phyloP scores from a whole-genome alignment of 2,113 vertebrate species.

The Notechis scutatus region DNA sequence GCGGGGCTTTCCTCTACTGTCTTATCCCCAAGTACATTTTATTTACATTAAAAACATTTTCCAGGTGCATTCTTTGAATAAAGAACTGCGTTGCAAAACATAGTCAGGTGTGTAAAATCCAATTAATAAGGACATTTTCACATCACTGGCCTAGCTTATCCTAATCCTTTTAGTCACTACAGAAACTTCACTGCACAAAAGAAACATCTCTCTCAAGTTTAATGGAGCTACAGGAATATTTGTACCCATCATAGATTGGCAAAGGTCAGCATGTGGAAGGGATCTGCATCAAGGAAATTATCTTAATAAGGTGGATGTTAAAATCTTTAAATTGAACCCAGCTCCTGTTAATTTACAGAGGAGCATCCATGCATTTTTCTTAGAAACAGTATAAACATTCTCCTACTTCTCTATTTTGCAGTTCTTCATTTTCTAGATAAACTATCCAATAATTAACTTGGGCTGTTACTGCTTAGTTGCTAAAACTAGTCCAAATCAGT shows the following conservation, averaged over 20 bases:
- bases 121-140: not conserved
- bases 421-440: not conserved
- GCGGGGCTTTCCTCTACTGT: not conserved
- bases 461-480: not conserved
- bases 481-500: not conserved
- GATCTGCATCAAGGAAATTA: not conserved
- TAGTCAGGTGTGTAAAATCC: not conserved
- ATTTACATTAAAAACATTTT: not conserved
- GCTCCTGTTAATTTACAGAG: not conserved
- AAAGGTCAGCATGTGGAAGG: not conserved
- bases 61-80: not conserved
- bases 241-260: not conserved
- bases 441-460: not conserved
- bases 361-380: not conserved
- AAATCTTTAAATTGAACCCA: not conserved
- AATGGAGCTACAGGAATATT: not conserved
- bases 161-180: not conserved
- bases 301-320: not conserved
- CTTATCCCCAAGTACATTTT: not conserved
- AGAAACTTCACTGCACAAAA: not conserved
- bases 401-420: not conserved
- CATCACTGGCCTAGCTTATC: not conserved
- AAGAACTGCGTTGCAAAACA: not conserved
- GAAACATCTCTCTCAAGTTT: not conserved
- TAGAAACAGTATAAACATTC: not conserved